Evolutionary conservation across 1,140 invertebrate species (phyloP).

Genomic region (Ostrea edulis): DNA sequence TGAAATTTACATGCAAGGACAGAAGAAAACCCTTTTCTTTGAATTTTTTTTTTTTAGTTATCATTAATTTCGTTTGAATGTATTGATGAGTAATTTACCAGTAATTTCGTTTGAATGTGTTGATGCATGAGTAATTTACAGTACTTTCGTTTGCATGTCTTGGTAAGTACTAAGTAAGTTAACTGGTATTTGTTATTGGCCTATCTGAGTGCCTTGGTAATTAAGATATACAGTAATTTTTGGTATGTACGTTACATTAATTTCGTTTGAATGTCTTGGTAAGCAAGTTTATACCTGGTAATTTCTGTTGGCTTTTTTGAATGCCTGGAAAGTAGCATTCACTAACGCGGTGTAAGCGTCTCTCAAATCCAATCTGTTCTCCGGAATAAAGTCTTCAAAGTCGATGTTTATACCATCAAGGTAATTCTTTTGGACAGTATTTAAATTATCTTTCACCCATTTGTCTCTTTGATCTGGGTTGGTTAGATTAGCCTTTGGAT

Average conservation of each 20-base stretch:
- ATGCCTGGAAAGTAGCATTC: constrained; percentile 67
- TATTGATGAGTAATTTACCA: too few species aligned
- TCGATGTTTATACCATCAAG: constrained; percentile 81
- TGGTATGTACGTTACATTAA: background rate
- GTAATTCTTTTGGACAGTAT: constrained; percentile 68
- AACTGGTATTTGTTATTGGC: too few species aligned
- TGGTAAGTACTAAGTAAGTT: too few species aligned
- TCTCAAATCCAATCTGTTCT: constrained; percentile 64
- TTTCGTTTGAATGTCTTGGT: background rate
- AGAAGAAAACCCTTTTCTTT: too few species aligned
- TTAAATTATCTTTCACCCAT: constrained; percentile 76
- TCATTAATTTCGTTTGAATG: background rate
- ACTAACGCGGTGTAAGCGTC: constrained; percentile 74
- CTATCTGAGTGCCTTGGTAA: too few species aligned
- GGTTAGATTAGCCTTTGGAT: constrained; percentile 67
- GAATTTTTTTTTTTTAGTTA: too few species aligned
- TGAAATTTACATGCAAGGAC: background rate
- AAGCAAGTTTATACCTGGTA: constrained; percentile 72
- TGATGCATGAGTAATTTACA: too few species aligned
- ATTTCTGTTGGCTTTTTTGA: constrained; percentile 67
- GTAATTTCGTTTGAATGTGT: background rate
- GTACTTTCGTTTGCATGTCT: background rate
- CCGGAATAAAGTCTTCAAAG: constrained; percentile 76
- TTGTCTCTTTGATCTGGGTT: constrained; percentile 62
- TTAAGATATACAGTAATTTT: too few species aligned